Evolutionary conservation across 2,797 vertebrate genomes (phyloP), one percentile per base, ranked within the genome.

Genomic region (Oreortyx pictus): DNA sequence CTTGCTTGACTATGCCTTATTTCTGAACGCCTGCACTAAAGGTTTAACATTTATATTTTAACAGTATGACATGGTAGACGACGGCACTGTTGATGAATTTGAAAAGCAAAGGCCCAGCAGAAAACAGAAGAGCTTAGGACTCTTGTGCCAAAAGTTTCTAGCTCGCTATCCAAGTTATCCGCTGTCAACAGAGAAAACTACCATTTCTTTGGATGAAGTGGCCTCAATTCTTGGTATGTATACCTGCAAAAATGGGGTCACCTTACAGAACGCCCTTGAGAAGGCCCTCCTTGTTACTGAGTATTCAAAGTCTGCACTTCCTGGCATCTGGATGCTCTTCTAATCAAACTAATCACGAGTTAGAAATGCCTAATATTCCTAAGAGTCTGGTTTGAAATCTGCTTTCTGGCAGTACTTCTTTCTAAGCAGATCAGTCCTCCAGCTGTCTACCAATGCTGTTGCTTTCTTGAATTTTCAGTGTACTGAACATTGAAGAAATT

Each of bases 41-140:
- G 50, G 20, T 54, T 91, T 91, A 87, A 92, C 29, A 52, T 92
- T 86, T 96, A 24, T 95, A 90, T 94, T 88, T 96, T 92, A 77
- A 83, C 95, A 98, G 98, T 98, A 98, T 93, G 98, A 98, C 68
- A 95, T 86, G 5, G 94, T 92, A 52, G 98, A 98, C 7, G 98
- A 98, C 41, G 92, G 90, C 56, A 87, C 95, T 11, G 60, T 95
- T 59, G 98, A 99, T 11, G 98, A 99, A 17, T 98, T 98, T 75
- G 95, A 97, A 16, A 99, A 98, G 81, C 98, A 98, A 75, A 98
- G 98, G 91, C 99, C 98, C 6, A 99, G 98, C 98, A 98, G 99
- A 96, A 99, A 99, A 94, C 98, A 99, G 97, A 99, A 99, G 97
- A 99, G 99, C 93, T 97, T 99, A 96, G 99, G 99, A 72, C 97